Conservation (phyloP, 2,797 vertebrate genomes). For the Lerista edwardsae region DNA sequence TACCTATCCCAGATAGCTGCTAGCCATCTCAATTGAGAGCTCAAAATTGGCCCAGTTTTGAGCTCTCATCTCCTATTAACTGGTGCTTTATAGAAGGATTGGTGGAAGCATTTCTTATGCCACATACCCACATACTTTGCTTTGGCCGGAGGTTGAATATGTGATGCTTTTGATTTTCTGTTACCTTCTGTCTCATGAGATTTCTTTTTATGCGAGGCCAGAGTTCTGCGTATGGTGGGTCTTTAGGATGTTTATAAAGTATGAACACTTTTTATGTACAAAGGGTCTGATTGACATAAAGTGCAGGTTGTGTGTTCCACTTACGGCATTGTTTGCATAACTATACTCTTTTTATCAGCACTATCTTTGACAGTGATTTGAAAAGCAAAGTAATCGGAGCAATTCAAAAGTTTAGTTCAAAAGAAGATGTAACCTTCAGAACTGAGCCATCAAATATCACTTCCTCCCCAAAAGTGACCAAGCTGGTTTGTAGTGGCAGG, state of each 20-base stretch:
- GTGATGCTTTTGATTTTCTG: background rate
- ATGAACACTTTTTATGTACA: background rate
- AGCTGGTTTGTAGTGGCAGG: background rate
- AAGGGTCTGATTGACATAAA: background rate
- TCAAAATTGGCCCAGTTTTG: background rate
- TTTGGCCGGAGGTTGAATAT: background rate
- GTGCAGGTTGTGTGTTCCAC: background rate
- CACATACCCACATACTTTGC: background rate
- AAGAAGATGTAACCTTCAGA: background rate
- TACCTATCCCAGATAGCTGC: background rate
- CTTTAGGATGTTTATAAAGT: too few species aligned
- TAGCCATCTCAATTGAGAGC: background rate
- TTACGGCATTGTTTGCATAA: background rate
- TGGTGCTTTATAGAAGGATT: background rate
- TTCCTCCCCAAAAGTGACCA: background rate
- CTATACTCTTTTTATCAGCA: too few species aligned
- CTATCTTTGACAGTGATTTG: background rate
- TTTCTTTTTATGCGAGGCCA: too few species aligned
- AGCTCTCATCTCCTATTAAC: background rate
- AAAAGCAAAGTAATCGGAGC: background rate
- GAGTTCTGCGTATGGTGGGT: too few species aligned
- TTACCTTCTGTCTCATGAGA: too few species aligned
- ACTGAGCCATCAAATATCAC: background rate
- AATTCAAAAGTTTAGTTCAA: background rate
- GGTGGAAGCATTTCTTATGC: background rate